Base-by-base conservation (phyloP, 2,888 invertebrate species). In the Exephanes ischioxanthus region DNA sequence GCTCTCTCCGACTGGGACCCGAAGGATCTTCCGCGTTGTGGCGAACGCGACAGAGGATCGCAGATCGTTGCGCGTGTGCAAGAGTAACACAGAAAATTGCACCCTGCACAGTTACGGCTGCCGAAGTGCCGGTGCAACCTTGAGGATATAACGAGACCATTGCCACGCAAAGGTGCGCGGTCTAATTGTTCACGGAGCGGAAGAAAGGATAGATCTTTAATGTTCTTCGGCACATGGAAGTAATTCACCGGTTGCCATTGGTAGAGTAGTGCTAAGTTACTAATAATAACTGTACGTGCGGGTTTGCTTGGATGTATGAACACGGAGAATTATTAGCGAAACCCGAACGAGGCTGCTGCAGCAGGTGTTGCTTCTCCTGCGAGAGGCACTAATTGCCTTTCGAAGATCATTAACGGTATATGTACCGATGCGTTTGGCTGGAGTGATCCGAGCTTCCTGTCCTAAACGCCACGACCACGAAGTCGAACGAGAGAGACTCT, bases 21-120 rank as follows among this genome's bases (percentile, higher is more conserved):
- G 73, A 73, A 70, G 70, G 78, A 78, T 79, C 70, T 77, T 84
- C 66, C 72, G 61, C 55, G 61, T 73, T 68, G 53, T 71, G 71
- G 30, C 41, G 61, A 75, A 68, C 55, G 48, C 53, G 70, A 81
- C 71, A 55, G 58, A 73, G 71, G 72, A 85, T 79, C 55, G 48
- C 11, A 26, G 78, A 67, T 73, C 4, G 5, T 48, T 48, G 78
- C 55, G 48, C 78, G 80, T 55, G 48, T 72, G 19, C 53, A 33
- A 70, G 26, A 37, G 33, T 71, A 71, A 53, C 19, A 53, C 16
- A 58, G n/a, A 41, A 7, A 67, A 77, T 22, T 48, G 67, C 33
- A 41, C 26, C 7, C 45, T 33, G 71, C 67, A 79, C 73, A 75
- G 5, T 48, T 48, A 55, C 22, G 33, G 14, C 55, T 11, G 22